A percentile compares a stretch with the other conserved stretches of the same genome.
Conservation (phyloP, 2,113 vertebrate genomes). For the Tapirus terrestris region DNA sequence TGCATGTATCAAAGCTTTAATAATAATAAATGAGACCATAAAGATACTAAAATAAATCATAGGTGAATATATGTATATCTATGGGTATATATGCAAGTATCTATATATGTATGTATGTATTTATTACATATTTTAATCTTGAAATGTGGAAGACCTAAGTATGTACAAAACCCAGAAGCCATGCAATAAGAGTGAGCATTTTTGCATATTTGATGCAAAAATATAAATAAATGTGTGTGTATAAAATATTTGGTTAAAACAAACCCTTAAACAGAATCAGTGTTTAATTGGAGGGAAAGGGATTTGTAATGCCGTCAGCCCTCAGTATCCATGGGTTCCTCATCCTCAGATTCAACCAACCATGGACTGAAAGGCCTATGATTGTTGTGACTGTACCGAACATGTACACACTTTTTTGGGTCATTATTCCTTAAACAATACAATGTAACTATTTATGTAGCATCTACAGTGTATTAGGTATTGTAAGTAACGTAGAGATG, state of each 20-base stretch:
- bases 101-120: neutral
- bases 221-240: neutral
- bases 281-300: neutral
- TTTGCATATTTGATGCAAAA: neutral
- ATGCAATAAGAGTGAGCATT: neutral
- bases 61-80: neutral
- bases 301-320: neutral
- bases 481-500: too few species aligned
- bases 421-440: too few species aligned
- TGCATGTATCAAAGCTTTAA: neutral
- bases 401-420: too few species aligned
- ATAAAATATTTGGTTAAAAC: constrained; percentile 29
- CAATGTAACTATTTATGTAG: too few species aligned
- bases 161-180: constrained; percentile 1
- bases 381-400: too few species aligned
- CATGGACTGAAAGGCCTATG: too few species aligned
- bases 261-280: neutral
- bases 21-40: constrained; percentile 33
- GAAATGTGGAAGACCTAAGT: constrained; percentile 7
- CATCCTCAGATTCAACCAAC: too few species aligned
- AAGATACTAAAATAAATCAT: neutral
- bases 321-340: too few species aligned
- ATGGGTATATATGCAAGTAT: neutral
- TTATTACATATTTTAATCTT: constrained; percentile 13
- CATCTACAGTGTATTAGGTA: too few species aligned